Percentiles rank a stretch among this genome's conserved stretches.
phyloP scores from a whole-genome alignment of 2,888 invertebrate species.

The Cephus rjabovi region DNA sequence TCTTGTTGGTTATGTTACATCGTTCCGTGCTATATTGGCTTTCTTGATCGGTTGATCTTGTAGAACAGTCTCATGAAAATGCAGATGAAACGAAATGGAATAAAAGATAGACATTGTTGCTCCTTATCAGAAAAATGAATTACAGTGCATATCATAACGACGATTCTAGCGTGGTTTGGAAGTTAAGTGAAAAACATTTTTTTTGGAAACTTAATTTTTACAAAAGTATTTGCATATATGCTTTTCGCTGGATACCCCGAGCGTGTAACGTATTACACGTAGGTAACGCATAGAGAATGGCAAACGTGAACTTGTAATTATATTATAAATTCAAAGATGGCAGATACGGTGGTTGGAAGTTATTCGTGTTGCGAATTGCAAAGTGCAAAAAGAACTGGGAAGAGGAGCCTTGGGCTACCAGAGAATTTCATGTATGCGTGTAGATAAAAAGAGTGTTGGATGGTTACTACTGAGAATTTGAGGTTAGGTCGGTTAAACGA shows the following conservation, averaged over 20 bases:
- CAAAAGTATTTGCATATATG: too few relatives aligned
- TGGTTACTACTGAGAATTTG: not conserved
- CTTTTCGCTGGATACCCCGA: not conserved
- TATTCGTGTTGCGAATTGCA: not conserved
- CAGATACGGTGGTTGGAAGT: conserved; percentile 32
- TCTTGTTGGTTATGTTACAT: not conserved
- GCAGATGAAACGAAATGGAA: not conserved
- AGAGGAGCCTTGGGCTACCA: not conserved
- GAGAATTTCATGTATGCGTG: not conserved
- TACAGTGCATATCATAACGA: not conserved
- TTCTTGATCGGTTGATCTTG: not conserved
- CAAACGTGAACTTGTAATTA: conserved; percentile 18
- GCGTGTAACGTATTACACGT: not conserved
- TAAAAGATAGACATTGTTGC: not conserved
- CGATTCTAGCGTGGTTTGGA: not conserved
- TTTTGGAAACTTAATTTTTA: too few relatives aligned
- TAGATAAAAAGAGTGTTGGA: not conserved
- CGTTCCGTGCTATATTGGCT: not conserved
- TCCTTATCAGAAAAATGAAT: not conserved
- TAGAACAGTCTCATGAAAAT: not conserved
- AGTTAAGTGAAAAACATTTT: not conserved
- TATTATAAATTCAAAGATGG: conserved; percentile 44
- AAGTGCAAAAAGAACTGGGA: not conserved
- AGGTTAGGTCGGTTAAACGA: not conserved
- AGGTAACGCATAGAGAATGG: not conserved